Evolutionary conservation across 1,140 invertebrate species (phyloP).

Genomic region (Zaprionus tsacasi): DNA sequence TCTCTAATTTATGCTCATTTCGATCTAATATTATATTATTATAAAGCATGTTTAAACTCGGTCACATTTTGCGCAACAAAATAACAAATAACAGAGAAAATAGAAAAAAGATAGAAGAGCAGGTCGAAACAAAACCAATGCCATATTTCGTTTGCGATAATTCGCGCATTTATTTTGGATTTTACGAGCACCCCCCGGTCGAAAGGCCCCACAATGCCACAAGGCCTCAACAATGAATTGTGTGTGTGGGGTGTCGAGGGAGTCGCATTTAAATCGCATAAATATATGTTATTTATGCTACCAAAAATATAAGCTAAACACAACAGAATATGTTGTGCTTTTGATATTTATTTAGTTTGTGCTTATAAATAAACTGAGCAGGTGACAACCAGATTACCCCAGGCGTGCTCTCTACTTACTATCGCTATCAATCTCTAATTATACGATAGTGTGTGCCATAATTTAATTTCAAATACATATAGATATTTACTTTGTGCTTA

Average conservation of each 20-base stretch:
- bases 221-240: too few species aligned
- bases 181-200: conserved; percentile 33
- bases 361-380: background rate
- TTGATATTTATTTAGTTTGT: background rate
- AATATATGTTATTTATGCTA: conserved; percentile 18
- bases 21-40: conserved; percentile 62
- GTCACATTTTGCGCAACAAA: conserved; percentile 58
- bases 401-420: background rate
- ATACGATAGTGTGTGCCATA: too few species aligned
- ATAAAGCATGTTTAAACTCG: conserved; percentile 66
- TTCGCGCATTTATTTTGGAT: conserved; percentile 60
- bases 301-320: background rate
- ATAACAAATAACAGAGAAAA: background rate
- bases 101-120: background rate
- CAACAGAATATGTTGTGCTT: background rate
- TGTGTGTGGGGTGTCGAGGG: conserved; percentile 47
- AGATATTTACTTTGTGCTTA: too few species aligned
- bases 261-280: conserved; percentile 42
- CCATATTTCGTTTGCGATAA: conserved; percentile 55
- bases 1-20: conserved; percentile 72
- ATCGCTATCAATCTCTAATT: background rate
- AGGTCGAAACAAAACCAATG: conserved; percentile 28
- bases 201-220: conserved; percentile 28
- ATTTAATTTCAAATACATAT: too few species aligned
- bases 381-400: background rate